phyloP scores from a whole-genome alignment of 2,888 invertebrate species.

The Athalia rosae region DNA sequence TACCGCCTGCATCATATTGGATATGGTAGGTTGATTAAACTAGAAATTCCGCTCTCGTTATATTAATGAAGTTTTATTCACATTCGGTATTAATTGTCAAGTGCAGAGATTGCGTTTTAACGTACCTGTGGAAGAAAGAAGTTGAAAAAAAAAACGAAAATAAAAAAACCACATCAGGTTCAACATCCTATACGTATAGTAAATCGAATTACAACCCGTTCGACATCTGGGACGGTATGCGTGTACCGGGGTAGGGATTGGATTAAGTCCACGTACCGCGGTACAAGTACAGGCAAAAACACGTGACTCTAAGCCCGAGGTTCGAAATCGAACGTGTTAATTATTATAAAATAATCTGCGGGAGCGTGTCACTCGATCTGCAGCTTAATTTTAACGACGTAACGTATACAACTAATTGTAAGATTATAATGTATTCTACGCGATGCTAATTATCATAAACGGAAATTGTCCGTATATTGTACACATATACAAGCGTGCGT shows the following conservation, averaged over 20 bases:
- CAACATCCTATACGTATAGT: slow-evolving; percentile 37
- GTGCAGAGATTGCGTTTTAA: neutral
- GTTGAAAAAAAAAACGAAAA: slow-evolving; percentile 1
- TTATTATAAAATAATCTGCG: neutral
- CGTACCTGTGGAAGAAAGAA: neutral
- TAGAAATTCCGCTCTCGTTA: too few relatives aligned
- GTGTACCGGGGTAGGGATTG: slow-evolving; percentile 26
- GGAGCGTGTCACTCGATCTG: neutral
- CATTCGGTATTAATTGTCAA: too few relatives aligned
- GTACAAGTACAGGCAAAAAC: slow-evolving; percentile 25
- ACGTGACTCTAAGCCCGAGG: slow-evolving; percentile 19
- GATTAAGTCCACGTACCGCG: slow-evolving; percentile 34
- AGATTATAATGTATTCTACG: too few relatives aligned
- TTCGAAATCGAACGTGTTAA: slow-evolving; percentile 34
- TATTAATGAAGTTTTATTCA: too few relatives aligned
- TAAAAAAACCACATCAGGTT: slow-evolving; percentile 22
- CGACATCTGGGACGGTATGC: slow-evolving; percentile 44
- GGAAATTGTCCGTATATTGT: too few relatives aligned
- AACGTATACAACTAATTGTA: too few relatives aligned
- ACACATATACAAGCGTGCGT: too few relatives aligned
- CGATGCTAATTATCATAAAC: too few relatives aligned
- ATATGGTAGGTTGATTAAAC: too few relatives aligned
- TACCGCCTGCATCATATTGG: too few relatives aligned
- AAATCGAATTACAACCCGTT: slow-evolving; percentile 46
- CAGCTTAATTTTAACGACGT: neutral